Base-by-base conservation (phyloP, 2,797 vertebrate genomes). In the Chiropotes sagulatus region DNA sequence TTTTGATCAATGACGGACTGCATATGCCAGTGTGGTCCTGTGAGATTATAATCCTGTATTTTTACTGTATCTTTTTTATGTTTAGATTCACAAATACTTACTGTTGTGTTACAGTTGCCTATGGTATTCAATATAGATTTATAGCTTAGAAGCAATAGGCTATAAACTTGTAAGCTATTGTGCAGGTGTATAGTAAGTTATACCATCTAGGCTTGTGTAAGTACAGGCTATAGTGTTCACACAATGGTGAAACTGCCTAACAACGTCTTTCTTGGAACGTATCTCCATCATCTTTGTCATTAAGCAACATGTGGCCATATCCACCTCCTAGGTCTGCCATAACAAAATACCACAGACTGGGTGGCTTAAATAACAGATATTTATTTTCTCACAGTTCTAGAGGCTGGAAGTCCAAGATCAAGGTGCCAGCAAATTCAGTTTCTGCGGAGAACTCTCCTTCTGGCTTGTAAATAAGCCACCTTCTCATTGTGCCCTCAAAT, bases 341-440 rank as follows among this genome's bases (percentile, higher is more conserved):
- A 26, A 28, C n/a, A 17, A 84, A 73, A 57, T 39, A 17, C 28
- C 39, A 26, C 7, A 39, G 33, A 44, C 26, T 33, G 70, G 36
- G 57, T 39, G 22, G 24, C 15, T 39, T 14, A 79, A 78, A 54
- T 39, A 11, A 26, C 9, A 72, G 36, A 73, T 19, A 3, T 36
- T 73, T n/a, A 30, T 36, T 64, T 88, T 80, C 48, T 78, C 67
- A 86, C 2, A 1, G 20, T 78, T 80, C 44, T 39, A 41, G 52
- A 80, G 36, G 24, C 20, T 33, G 30, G 50, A 78, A 10, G 9
- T 67, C 76, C 39, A 22, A 82, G 61, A 33, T 85, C 48, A 72
- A 86, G 28, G 58, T 11, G 33, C 52, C 7, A 0, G 33, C 2
- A 36, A 36, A 8, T 57, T 48, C 2, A 0, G 1, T 88, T 41